Conservation (phyloP, 2,113 vertebrate genomes). For the Eurystomus gularis region DNA sequence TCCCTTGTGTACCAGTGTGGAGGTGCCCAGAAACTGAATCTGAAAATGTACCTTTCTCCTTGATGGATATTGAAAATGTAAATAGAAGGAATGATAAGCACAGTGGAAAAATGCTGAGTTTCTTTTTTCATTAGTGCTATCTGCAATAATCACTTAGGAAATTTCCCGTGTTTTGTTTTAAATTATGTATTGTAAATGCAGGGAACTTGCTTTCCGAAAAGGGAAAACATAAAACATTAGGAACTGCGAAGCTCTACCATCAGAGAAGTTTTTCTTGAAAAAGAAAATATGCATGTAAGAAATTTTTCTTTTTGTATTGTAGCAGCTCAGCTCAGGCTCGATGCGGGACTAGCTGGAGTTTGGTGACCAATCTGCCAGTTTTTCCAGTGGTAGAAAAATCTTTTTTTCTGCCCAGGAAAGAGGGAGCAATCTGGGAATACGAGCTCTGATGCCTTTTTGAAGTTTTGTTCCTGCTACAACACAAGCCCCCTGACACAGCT, state of each 20-base stretch:
- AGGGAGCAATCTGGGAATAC: neutral
- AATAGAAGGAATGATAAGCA: neutral
- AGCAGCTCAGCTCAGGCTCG: neutral
- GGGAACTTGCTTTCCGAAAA: neutral
- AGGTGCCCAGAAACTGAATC: neutral
- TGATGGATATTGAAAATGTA: neutral
- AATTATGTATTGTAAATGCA: neutral
- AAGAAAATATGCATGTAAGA: neutral
- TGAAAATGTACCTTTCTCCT: neutral
- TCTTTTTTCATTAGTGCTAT: neutral
- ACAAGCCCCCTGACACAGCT: neutral
- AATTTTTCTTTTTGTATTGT: neutral
- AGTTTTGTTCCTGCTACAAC: neutral
- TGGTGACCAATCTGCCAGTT: neutral
- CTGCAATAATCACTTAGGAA: neutral
- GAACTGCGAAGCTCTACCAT: neutral
- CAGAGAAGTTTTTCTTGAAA: neutral
- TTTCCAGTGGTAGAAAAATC: neutral
- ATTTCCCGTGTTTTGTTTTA: neutral
- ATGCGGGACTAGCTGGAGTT: neutral
- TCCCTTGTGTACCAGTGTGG: neutral
- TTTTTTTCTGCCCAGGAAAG: neutral
- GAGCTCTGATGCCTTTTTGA: neutral
- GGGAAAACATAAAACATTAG: neutral
- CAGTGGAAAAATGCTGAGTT: neutral